These are phyloP conservation scores for Merops nubicus DNA, from an alignment of 2,113 vertebrate species.

Conservation along the genomic window DNA sequence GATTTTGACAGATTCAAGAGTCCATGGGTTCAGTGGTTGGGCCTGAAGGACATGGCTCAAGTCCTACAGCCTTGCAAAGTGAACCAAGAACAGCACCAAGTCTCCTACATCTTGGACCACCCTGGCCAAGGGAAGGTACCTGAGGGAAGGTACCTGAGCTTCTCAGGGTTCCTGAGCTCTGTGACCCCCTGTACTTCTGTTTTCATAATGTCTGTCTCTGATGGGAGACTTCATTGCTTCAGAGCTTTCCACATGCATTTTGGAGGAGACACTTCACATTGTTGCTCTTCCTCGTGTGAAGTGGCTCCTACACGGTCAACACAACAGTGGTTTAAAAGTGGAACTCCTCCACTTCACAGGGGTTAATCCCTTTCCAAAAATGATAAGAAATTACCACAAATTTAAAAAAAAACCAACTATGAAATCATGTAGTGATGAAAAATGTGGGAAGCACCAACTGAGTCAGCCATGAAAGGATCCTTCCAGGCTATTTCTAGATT, in stretches of 20 bases:
- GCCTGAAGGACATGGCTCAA: background rate
- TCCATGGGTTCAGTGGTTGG: background rate
- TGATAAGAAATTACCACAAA: background rate
- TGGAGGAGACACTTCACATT: background rate
- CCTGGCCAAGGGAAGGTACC: background rate
- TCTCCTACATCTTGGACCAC: background rate
- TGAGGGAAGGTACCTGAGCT: too few species aligned
- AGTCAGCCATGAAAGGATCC: background rate
- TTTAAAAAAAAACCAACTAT: background rate
- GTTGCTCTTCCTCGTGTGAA: background rate
- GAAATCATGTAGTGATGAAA: background rate
- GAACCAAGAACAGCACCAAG: background rate
- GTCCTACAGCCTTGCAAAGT: background rate
- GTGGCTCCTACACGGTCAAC: background rate
- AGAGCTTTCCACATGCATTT: background rate
- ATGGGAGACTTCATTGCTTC: background rate
- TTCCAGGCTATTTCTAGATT: background rate
- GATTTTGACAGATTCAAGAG: background rate
- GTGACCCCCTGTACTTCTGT: rapidly evolving
- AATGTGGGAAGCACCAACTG: background rate
- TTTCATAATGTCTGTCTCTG: background rate
- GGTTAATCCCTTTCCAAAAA: background rate
- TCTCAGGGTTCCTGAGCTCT: background rate
- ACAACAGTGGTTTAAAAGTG: too few species aligned
- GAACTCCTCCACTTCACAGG: background rate